Conservation (phyloP, 1,140 invertebrate species). For the Sarcophaga peregrina region DNA sequence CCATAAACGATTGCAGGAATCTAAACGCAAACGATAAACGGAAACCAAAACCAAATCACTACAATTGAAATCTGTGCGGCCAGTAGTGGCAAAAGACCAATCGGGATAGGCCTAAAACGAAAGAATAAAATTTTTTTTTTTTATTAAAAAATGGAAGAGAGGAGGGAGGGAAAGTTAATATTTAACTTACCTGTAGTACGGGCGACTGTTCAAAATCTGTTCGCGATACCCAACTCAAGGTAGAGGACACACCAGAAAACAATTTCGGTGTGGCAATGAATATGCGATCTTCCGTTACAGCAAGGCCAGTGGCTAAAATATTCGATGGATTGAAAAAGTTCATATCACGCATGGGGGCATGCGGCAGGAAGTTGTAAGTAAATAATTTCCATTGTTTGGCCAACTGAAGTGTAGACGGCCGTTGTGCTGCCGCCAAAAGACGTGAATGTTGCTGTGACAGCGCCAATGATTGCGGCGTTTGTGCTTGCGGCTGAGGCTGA, state of each 20-base stretch:
- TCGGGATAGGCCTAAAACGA: slow-evolving; percentile 77
- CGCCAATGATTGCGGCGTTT: slow-evolving; percentile 14
- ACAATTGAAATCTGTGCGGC: slow-evolving; percentile 76
- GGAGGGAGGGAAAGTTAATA: neutral
- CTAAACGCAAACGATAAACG: slow-evolving; percentile 78
- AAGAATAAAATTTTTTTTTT: neutral
- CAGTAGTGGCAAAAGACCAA: slow-evolving; percentile 81
- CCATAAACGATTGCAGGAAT: slow-evolving; percentile 83
- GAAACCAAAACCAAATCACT: slow-evolving; percentile 79
- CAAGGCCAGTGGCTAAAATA: slow-evolving; percentile 79
- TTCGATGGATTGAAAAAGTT: slow-evolving; percentile 76
- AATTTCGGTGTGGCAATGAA: slow-evolving; percentile 79
- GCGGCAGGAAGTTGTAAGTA: slow-evolving; percentile 75
- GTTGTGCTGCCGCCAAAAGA: neutral
- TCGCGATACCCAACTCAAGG: slow-evolving; percentile 75
- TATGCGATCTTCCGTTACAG: slow-evolving; percentile 76
- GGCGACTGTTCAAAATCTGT: slow-evolving; percentile 75
- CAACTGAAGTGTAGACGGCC: slow-evolving; percentile 70
- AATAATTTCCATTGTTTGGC: slow-evolving; percentile 80
- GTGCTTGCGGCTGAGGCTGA: neutral
- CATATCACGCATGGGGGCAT: slow-evolving; percentile 66
- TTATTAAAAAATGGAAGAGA: neutral
- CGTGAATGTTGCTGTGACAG: neutral
- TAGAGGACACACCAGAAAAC: slow-evolving; percentile 78
- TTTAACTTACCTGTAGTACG: slow-evolving; percentile 68